A percentile compares a stretch with the other conserved stretches of the same genome.
Evolutionary conservation across 2,888 invertebrate species (phyloP).

Genomic region (Acrobasis repandana): DNA sequence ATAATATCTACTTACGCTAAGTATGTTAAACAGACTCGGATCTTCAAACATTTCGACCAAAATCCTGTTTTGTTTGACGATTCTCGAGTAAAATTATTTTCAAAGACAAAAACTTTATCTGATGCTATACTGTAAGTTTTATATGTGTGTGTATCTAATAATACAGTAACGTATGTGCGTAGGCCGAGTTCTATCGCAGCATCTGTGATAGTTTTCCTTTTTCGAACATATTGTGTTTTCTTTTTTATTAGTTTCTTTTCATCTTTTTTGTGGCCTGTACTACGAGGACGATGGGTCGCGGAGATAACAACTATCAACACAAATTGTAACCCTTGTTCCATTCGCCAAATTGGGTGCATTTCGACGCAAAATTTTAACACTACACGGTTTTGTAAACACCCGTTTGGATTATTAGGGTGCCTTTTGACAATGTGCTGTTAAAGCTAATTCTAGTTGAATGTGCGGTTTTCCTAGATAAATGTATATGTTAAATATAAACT

Average conservation of each 20-base stretch:
- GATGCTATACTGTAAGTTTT: constrained; percentile 6
- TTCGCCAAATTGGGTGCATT: constrained; percentile 77
- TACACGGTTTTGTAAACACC: constrained; percentile 54
- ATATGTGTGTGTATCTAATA: constrained; percentile 2
- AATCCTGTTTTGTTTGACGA: neutral
- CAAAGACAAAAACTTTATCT: constrained; percentile 7
- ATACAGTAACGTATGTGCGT: constrained; percentile 18
- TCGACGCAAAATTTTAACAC: constrained; percentile 72
- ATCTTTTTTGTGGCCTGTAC: constrained; percentile 59
- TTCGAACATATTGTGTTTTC: constrained; percentile 28
- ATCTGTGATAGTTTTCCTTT: constrained; percentile 31
- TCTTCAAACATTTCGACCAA: constrained; percentile 6
- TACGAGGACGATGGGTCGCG: constrained; percentile 59
- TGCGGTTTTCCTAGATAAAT: neutral
- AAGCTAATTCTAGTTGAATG: constrained; percentile 17
- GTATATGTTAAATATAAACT: neutral
- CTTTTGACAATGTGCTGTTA: constrained; percentile 25
- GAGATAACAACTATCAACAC: constrained; percentile 75
- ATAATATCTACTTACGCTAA: constrained; percentile 16
- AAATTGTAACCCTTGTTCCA: constrained; percentile 76
- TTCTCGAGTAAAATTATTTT: neutral
- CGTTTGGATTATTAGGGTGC: constrained; percentile 35
- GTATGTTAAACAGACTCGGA: constrained; percentile 8
- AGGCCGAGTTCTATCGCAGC: constrained; percentile 25
- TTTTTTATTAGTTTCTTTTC: constrained; percentile 28